Evolutionary conservation across 2,888 invertebrate genomes (phyloP).

Genomic region (Acrobasis consociella): DNA sequence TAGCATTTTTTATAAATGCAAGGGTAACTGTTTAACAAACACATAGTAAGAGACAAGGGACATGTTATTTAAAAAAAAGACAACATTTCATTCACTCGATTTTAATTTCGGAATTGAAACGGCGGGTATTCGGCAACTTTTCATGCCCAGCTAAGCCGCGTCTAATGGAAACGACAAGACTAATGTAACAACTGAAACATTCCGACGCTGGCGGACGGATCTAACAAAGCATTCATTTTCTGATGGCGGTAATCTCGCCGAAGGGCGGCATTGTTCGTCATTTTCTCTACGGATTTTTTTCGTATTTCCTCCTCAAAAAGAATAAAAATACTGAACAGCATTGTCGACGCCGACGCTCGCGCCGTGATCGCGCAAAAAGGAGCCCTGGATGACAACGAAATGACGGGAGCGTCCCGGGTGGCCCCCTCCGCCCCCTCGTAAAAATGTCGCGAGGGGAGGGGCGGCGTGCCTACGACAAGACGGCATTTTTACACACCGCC

Average conservation of each 20-base stretch:
- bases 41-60: too few relatives aligned
- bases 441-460: slow-evolving; percentile 76
- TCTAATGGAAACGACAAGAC: slow-evolving; percentile 74
- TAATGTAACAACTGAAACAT: slow-evolving; percentile 78
- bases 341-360: slow-evolving; percentile 77
- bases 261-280: slow-evolving; percentile 80
- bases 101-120: slow-evolving; percentile 58
- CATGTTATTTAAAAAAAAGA: slow-evolving; percentile 31
- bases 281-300: slow-evolving; percentile 70
- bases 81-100: slow-evolving; percentile 30
- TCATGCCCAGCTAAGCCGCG: slow-evolving; percentile 54
- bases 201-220: slow-evolving; percentile 67
- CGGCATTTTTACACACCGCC: slow-evolving; percentile 74
- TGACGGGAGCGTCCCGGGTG: slow-evolving; percentile 76
- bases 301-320: slow-evolving; percentile 73
- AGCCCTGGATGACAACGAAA: slow-evolving; percentile 79
- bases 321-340: slow-evolving; percentile 79
- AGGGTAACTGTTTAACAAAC: not conserved
- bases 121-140: slow-evolving; percentile 58
- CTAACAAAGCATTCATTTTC: slow-evolving; percentile 81
- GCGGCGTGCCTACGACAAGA: slow-evolving; percentile 75
- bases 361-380: slow-evolving; percentile 76
- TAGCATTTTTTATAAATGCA: too few relatives aligned
- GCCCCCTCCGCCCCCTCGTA: slow-evolving; percentile 61
- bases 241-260: slow-evolving; percentile 81